These are phyloP conservation scores for Aldrovandia affinis DNA, from an alignment of 2,797 vertebrate species.

Conservation along the genomic window DNA sequence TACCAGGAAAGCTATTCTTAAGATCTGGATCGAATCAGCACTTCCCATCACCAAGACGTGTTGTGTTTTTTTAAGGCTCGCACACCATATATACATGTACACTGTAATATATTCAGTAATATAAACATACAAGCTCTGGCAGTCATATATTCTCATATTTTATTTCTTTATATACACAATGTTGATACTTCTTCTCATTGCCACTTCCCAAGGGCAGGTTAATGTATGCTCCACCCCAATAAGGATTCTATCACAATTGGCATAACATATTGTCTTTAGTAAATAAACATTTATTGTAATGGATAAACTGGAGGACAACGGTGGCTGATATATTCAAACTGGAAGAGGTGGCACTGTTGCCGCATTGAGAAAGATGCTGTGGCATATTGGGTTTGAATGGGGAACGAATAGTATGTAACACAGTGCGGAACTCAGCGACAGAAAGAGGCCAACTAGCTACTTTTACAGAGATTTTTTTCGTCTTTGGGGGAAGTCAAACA, in stretches of 20 bases:
- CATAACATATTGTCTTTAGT: background rate
- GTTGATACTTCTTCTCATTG: background rate
- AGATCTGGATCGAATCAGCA: no score
- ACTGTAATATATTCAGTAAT: background rate
- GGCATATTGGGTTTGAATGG: conserved; percentile 30
- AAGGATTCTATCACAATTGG: background rate
- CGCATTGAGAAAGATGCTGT: conserved; percentile 1
- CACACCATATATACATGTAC: background rate
- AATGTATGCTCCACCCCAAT: background rate
- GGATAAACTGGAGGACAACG: background rate
- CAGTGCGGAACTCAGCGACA: conserved; percentile 63
- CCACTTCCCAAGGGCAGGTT: background rate
- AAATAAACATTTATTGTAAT: background rate
- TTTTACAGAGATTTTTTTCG: conserved; percentile 24
- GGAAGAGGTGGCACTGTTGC: background rate
- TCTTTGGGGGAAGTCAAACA: conserved; percentile 47
- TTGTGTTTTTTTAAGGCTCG: background rate
- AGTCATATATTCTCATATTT: background rate
- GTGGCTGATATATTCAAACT: background rate
- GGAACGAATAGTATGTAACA: conserved; percentile 72
- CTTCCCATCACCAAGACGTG: no score
- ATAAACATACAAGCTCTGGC: background rate
- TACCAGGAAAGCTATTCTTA: no score
- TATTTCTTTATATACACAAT: background rate
- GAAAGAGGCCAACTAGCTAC: conserved; percentile 15